Base-by-base conservation (phyloP, 2,797 vertebrate species). In the Xiphophorus birchmanni region DNA sequence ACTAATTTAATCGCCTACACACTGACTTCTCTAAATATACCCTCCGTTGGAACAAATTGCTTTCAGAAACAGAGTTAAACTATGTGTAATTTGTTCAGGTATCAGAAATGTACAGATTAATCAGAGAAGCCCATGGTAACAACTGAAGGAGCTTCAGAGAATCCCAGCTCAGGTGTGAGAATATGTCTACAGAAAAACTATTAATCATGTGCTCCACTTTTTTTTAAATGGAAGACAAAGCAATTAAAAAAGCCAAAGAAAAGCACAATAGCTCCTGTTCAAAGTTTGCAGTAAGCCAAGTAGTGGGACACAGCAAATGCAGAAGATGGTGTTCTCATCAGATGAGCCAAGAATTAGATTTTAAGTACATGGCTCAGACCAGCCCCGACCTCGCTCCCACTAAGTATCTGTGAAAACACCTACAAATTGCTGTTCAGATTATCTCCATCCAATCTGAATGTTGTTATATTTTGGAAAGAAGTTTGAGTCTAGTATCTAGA, bases 31-130 rank as follows among this genome's bases (percentile, higher is more conserved):
- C 60, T 40, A 21, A 40, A 67, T 21, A 58, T 69, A 26, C 9
- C 3, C 40, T 11, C 23, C 40, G 26, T 26, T 26, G 37, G 37
- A 69, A 69, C 67, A 40, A 69, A 44, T 11, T 69, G 40, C 37
- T 69, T 44, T n/a, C 26, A 69, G 35, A 42, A 26, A 12, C 23
- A 11, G 15, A 37, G 17, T 67, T 11, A 21, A 69, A 26, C 42
- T 15, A 0, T 71, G 23, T n/a, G 11, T 15, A 29, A 71, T 71
- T 71, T 71, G 44, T 15, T 71, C 23, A 71, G 40, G 67, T 6
- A 29, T 71, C 21, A 71, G 40, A 44, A 44, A 44, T 71, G 42
- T 42, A 71, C 23, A 71, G n/a, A 71, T 71, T 72, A n/a, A n/a
- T 6, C 9, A 40, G 35, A 67, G 35, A 18, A 23, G 18, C 35